Conservation (phyloP, 2,888 invertebrate species). For the Leptopilina drosophilae region DNA sequence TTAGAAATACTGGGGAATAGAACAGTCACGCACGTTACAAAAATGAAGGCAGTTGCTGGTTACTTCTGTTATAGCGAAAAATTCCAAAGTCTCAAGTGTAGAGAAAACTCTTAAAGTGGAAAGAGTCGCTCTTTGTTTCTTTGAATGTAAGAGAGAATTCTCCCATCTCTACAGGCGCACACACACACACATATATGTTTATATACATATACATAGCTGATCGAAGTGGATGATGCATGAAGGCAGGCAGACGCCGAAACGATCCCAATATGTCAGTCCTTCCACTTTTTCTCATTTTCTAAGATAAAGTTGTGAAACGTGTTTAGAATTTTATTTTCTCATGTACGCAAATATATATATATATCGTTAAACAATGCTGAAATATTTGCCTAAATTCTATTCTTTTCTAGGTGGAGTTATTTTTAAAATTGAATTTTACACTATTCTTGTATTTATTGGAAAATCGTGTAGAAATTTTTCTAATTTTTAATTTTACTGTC, state of each 20-base stretch:
- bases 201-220: conserved; percentile 53
- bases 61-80: neutral
- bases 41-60: conserved; percentile 13
- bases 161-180: conserved; percentile 45
- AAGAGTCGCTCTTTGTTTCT: conserved; percentile 53
- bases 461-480: too few relatives aligned
- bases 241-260: conserved; percentile 69
- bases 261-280: conserved; percentile 73
- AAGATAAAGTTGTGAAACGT: conserved; percentile 72
- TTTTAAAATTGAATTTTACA: too few relatives aligned
- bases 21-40: conserved; percentile 3
- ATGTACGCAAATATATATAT: neutral
- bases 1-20: neutral
- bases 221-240: conserved; percentile 48
- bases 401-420: too few relatives aligned
- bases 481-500: too few relatives aligned
- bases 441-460: too few relatives aligned
- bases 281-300: conserved; percentile 59
- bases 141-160: conserved; percentile 34
- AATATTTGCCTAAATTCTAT: neutral
- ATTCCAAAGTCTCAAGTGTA: conserved; percentile 4
- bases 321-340: conserved; percentile 61
- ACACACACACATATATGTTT: conserved; percentile 49
- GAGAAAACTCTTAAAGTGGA: neutral
- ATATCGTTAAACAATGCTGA: neutral